Conservation (phyloP, 2,797 vertebrate species). For the Triplophysa bombifrons region DNA sequence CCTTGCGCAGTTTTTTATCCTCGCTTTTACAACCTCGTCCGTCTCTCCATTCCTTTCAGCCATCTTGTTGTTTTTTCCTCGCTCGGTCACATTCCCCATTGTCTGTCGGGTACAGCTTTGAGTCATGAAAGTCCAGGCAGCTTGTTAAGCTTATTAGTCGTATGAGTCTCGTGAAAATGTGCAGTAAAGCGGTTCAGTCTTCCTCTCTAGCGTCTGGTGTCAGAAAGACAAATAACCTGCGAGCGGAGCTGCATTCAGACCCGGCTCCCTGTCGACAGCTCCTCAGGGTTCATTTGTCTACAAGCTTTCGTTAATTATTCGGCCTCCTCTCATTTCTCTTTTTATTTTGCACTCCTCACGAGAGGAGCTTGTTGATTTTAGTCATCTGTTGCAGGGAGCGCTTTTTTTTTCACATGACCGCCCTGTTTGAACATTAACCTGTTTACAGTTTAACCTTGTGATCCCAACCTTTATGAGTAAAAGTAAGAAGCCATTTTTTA, state of each 20-base stretch:
- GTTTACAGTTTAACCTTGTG: slow-evolving; percentile 49
- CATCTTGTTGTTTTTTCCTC: slow-evolving; percentile 27
- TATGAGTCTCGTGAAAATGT: slow-evolving; percentile 19
- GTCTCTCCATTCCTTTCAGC: slow-evolving; percentile 2
- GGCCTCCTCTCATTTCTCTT: slow-evolving; percentile 45
- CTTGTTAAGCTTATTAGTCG: slow-evolving; percentile 41
- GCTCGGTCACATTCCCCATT: slow-evolving; percentile 2
- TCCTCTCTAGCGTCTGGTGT: slow-evolving; percentile 20
- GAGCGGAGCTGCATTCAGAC: slow-evolving; percentile 10
- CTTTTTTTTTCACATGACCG: slow-evolving; percentile 49
- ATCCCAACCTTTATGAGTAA: background rate
- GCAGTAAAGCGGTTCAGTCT: slow-evolving; percentile 23
- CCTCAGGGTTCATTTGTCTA: slow-evolving; percentile 60
- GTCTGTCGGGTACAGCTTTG: slow-evolving; percentile 48
- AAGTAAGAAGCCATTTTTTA: background rate
- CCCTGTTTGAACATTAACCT: slow-evolving; percentile 29
- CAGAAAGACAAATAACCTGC: slow-evolving; percentile 25
- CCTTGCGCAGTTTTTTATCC: background rate
- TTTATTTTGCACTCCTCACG: slow-evolving; percentile 24
- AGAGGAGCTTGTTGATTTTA: slow-evolving; percentile 59
- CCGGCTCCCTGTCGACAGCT: slow-evolving; percentile 58
- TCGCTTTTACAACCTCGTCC: slow-evolving; percentile 28
- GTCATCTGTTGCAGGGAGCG: slow-evolving; percentile 47
- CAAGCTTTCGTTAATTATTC: slow-evolving; percentile 61
- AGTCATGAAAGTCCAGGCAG: slow-evolving; percentile 45